phyloP scores from a whole-genome alignment of 1,140 invertebrate species.

The Hyposmocoma kahamanoa region DNA sequence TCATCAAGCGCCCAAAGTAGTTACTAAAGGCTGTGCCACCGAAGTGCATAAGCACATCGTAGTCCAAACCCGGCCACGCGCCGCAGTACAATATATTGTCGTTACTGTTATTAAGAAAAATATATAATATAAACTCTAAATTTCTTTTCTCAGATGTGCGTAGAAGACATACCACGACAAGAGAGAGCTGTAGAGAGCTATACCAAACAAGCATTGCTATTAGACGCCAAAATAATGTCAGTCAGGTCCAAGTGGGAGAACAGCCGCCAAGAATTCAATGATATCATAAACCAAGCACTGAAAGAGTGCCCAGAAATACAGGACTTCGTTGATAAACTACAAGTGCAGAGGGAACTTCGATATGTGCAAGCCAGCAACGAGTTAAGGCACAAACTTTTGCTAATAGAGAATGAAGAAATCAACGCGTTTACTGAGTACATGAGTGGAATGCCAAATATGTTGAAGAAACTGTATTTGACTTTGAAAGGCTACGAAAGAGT shows the following conservation, averaged over 20 bases:
- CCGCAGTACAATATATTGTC: too few relatives aligned
- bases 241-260: conserved; percentile 44
- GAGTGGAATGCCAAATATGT: conserved; percentile 55
- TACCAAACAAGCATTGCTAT: conserved; percentile 36
- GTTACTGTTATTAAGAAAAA: too few relatives aligned
- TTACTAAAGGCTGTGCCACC: too few relatives aligned
- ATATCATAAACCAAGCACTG: conserved; percentile 31
- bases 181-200: conserved; percentile 50
- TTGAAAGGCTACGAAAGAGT: conserved; percentile 62
- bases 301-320: conserved; percentile 33
- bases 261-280: conserved; percentile 29
- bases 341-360: conserved; percentile 35
- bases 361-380: conserved; percentile 34
- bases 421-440: conserved; percentile 50
- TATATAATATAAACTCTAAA: too few relatives aligned
- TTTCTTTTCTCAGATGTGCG: conserved; percentile 38
- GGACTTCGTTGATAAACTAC: conserved; percentile 42
- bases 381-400: conserved; percentile 36
- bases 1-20: too few relatives aligned
- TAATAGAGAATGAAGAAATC: conserved; percentile 51
- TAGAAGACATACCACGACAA: conserved; percentile 56
- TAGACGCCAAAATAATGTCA: conserved; percentile 41
- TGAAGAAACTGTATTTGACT: conserved; percentile 60
- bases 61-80: too few relatives aligned
- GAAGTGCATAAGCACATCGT: too few relatives aligned